Conservation (phyloP, 2,113 vertebrate species). For the Myxocyprinus asiaticus region DNA sequence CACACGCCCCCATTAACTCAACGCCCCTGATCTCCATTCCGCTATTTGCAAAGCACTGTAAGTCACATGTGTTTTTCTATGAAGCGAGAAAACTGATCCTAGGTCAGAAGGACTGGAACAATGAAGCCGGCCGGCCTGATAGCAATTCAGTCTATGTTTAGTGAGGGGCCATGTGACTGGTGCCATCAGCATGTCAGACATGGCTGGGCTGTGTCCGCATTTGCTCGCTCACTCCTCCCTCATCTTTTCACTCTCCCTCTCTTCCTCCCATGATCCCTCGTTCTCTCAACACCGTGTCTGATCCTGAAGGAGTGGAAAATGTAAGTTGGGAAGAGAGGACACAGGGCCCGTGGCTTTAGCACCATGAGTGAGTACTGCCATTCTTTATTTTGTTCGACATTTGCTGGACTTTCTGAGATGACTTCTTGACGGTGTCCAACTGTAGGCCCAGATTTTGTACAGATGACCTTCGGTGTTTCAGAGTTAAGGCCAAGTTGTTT, state of each 20-base stretch:
- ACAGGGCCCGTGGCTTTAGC: constrained; percentile 61
- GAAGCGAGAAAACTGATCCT: background rate
- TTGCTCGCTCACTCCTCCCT: constrained; percentile 28
- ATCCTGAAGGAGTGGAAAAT: constrained; percentile 61
- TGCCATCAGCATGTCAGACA: constrained; percentile 50
- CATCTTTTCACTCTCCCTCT: constrained; percentile 14
- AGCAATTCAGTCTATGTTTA: constrained; percentile 47
- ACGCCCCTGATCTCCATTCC: background rate
- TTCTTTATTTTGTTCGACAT: background rate
- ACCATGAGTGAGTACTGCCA: constrained; percentile 71
- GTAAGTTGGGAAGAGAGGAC: constrained; percentile 60
- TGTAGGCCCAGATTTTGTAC: background rate
- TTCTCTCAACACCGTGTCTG: constrained; percentile 38
- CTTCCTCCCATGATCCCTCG: constrained; percentile 33
- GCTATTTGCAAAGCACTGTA: background rate
- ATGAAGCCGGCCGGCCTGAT: constrained; percentile 33
- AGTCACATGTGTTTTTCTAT: background rate
- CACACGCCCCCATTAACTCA: background rate
- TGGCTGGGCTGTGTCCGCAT: constrained; percentile 32
- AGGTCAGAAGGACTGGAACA: constrained; percentile 41
- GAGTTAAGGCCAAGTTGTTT: constrained; percentile 29
- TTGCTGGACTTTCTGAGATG: background rate
- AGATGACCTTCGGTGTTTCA: background rate
- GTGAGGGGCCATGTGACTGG: constrained; percentile 51
- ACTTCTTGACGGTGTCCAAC: background rate